Conservation (phyloP, 2,888 invertebrate species). For the Troides aeacus region DNA sequence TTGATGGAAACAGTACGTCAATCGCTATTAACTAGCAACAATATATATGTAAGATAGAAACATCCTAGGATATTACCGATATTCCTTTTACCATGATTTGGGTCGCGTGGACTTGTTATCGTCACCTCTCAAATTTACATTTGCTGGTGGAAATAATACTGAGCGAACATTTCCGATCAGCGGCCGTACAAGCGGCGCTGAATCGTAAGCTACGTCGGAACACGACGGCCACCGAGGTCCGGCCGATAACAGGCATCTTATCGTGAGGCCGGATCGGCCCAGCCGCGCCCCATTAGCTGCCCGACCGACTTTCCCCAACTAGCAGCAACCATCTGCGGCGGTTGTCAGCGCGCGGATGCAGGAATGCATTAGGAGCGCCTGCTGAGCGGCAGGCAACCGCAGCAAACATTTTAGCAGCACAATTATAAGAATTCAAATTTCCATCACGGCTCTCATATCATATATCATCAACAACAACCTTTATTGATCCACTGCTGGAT, state of each 20-base stretch:
- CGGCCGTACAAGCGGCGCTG: constrained; percentile 11
- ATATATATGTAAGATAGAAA: too few relatives aligned
- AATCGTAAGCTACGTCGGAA: constrained; percentile 18
- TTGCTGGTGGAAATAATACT: constrained; percentile 13
- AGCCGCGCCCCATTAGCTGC: constrained; percentile 58
- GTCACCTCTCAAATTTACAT: constrained; percentile 13
- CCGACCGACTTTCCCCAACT: constrained; percentile 70
- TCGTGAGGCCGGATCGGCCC: constrained; percentile 56
- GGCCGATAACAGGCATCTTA: constrained; percentile 48
- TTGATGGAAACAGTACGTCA: too few relatives aligned
- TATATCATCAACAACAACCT: too few relatives aligned
- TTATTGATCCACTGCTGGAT: too few relatives aligned
- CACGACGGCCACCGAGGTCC: constrained; percentile 16
- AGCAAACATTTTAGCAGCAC: too few relatives aligned
- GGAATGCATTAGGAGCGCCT: constrained; percentile 32
- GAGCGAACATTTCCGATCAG: constrained; percentile 16
- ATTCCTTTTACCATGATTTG: too few relatives aligned
- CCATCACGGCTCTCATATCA: too few relatives aligned
- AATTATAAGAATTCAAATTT: too few relatives aligned
- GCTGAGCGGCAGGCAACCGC: too few relatives aligned
- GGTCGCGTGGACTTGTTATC: background rate
- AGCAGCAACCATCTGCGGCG: constrained; percentile 26
- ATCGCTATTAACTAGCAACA: too few relatives aligned
- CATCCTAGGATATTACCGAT: too few relatives aligned
- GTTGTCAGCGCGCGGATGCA: constrained; percentile 29